Conservation (phyloP, 2,113 vertebrate genomes). For the Dendrocopos noguchii region DNA sequence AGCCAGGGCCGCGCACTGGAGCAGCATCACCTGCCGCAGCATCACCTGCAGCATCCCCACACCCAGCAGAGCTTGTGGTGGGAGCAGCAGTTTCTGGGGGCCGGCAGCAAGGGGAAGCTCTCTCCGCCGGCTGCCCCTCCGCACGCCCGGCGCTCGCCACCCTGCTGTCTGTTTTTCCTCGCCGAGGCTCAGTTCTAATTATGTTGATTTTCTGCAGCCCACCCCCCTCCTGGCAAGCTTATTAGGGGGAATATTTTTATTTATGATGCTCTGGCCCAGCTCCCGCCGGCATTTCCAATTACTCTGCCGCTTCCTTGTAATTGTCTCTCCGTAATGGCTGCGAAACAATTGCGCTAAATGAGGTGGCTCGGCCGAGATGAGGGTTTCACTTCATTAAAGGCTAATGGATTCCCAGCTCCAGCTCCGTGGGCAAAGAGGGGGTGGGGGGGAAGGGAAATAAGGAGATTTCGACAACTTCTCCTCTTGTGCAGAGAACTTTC, state of each 20-base stretch:
- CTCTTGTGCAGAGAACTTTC: not conserved
- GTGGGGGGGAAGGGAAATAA: not conserved
- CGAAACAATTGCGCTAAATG: slow-evolving; percentile 99
- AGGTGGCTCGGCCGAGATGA: slow-evolving; percentile 98
- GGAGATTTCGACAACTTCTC: not conserved
- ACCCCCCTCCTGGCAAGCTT: slow-evolving; percentile 92
- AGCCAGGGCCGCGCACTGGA: not conserved
- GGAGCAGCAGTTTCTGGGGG: not conserved
- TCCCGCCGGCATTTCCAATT: slow-evolving; percentile 99
- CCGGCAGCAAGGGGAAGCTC: not conserved
- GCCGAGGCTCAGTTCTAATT: slow-evolving; percentile 96
- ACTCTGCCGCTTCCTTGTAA: slow-evolving; percentile 99
- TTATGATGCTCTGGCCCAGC: slow-evolving; percentile 98
- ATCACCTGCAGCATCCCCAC: not conserved
- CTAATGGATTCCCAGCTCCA: slow-evolving; percentile 98
- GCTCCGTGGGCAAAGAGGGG: slow-evolving; percentile 71
- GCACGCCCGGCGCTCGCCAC: slow-evolving; percentile 72
- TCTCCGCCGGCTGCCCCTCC: not conserved
- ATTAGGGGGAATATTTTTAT: slow-evolving; percentile 99
- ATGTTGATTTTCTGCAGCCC: slow-evolving; percentile 99
- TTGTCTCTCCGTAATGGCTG: slow-evolving; percentile 99
- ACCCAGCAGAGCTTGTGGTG: not conserved
- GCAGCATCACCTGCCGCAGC: not conserved
- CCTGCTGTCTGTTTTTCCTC: slow-evolving; percentile 85
- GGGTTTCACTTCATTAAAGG: slow-evolving; percentile 99